Percentiles rank a stretch among this genome's conserved stretches.
Conservation (phyloP, 2,113 vertebrate genomes). For the Oryzias woworae region DNA sequence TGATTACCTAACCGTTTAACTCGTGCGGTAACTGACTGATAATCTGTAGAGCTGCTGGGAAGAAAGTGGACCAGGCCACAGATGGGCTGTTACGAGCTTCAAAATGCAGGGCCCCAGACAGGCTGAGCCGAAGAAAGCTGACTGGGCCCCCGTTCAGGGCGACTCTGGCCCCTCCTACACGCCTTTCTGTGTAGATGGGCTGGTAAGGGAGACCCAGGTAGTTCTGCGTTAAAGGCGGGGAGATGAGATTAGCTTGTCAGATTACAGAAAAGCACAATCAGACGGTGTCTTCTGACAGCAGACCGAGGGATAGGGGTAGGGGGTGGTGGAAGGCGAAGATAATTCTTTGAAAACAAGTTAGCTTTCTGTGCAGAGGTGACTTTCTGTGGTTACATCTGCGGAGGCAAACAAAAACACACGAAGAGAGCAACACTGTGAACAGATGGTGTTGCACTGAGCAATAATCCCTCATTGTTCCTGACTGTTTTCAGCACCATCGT, state of each 20-base stretch:
- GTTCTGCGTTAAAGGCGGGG: conserved; percentile 26
- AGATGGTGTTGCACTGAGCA: conserved; percentile 54
- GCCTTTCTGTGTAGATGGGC: conserved; percentile 50
- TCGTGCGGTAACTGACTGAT: conserved; percentile 28
- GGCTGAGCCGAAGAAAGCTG: conserved; percentile 30
- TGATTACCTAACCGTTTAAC: conserved; percentile 38
- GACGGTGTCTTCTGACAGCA: conserved; percentile 46
- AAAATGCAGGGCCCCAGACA: conserved; percentile 31
- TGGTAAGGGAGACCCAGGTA: conserved; percentile 56
- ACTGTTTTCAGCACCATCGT: conserved; percentile 66
- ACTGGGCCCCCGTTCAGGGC: conserved; percentile 22
- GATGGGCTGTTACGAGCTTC: conserved; percentile 56
- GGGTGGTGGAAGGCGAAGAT: conserved; percentile 1
- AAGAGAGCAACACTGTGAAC: too few species aligned
- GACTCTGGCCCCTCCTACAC: conserved; percentile 26
- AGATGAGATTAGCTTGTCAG: conserved; percentile 70
- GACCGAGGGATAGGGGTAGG: conserved; percentile 45
- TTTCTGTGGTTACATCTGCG: too few species aligned
- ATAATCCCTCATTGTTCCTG: conserved; percentile 67
- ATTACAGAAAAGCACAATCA: conserved; percentile 57
- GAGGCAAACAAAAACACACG: too few species aligned
- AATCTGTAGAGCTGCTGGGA: conserved; percentile 18
- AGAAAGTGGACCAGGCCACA: conserved; percentile 72
- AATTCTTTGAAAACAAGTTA: too few species aligned
- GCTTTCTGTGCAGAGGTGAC: too few species aligned